phyloP scores from a whole-genome alignment of 35 echinoderm and acorn worm species.

The Lytechinus variegatus region DNA sequence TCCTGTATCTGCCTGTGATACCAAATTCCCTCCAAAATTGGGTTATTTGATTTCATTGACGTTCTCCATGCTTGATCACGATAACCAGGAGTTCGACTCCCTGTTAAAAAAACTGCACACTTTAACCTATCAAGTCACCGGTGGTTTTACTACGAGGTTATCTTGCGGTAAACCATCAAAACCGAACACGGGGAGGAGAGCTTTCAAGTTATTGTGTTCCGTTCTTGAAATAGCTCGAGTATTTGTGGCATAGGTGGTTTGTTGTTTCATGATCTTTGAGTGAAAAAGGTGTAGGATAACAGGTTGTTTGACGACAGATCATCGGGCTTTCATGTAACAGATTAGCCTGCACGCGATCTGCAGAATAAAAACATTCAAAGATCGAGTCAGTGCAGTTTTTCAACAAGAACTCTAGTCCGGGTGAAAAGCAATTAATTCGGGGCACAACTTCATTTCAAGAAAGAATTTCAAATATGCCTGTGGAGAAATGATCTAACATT shows the following conservation, averaged over 20 bases:
- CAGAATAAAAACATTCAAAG: not conserved
- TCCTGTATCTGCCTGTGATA: not conserved
- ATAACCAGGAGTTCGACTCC: not conserved
- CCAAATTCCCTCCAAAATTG: not conserved
- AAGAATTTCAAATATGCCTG: too few species aligned
- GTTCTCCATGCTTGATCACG: not conserved
- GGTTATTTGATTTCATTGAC: not conserved
- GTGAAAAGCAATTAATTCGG: too few species aligned
- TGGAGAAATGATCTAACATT: too few species aligned
- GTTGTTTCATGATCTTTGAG: not conserved
- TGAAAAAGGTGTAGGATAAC: not conserved
- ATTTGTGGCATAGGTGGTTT: not conserved
- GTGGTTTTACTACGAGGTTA: not conserved
- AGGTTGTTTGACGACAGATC: not conserved
- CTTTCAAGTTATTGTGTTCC: not conserved
- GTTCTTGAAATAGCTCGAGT: conserved; percentile 1
- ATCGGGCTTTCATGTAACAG: not conserved
- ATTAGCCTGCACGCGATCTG: not conserved
- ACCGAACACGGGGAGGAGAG: not conserved
- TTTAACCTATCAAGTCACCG: not conserved
- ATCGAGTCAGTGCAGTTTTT: not conserved
- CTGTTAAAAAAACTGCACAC: not conserved
- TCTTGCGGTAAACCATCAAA: conserved; percentile 20
- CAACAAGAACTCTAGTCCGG: not conserved
- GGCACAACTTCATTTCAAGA: too few species aligned